Evolutionary conservation across 92 coral and sea anemone genomes (phyloP).

Genomic region (Palythoa grandiflora): DNA sequence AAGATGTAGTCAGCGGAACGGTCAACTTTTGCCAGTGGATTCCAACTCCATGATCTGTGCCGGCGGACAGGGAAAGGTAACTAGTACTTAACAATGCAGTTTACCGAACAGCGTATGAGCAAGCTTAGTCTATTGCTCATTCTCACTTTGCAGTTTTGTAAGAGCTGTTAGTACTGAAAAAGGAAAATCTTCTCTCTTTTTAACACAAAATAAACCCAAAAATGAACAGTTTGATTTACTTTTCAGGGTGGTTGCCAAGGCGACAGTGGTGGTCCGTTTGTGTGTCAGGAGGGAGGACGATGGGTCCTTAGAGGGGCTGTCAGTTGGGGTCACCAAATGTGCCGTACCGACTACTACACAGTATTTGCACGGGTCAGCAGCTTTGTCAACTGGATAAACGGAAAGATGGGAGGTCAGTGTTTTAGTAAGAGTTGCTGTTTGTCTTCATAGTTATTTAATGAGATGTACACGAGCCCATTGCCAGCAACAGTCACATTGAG

Average conservation of each 20-base stretch:
- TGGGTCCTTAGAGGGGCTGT: neutral
- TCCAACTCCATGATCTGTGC: slow-evolving; percentile 57
- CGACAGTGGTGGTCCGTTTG: slow-evolving; percentile 59
- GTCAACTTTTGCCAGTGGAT: slow-evolving; percentile 29
- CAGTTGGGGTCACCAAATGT: neutral
- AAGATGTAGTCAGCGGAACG: slow-evolving; percentile 26
- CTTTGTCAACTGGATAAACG: neutral
- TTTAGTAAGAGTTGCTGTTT: too few species aligned
- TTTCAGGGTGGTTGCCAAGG: slow-evolving; percentile 56
- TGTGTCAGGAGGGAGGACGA: slow-evolving; percentile 25
- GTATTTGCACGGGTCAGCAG: slow-evolving; percentile 9
- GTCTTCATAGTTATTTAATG: too few species aligned
- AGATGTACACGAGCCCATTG: too few species aligned
- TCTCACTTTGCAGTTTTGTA: too few species aligned
- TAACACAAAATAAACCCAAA: too few species aligned
- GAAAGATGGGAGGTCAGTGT: neutral
- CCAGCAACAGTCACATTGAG: too few species aligned
- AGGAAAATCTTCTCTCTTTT: too few species aligned
- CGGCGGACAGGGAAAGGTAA: slow-evolving; percentile 55
- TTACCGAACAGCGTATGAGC: too few species aligned
- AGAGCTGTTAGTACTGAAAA: too few species aligned
- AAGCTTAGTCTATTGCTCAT: too few species aligned
- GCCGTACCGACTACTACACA: neutral
- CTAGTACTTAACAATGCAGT: too few species aligned
- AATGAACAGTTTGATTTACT: neutral